phyloP scores from a whole-genome alignment of 2,113 vertebrate genomes.

The Ptyas mucosa region DNA sequence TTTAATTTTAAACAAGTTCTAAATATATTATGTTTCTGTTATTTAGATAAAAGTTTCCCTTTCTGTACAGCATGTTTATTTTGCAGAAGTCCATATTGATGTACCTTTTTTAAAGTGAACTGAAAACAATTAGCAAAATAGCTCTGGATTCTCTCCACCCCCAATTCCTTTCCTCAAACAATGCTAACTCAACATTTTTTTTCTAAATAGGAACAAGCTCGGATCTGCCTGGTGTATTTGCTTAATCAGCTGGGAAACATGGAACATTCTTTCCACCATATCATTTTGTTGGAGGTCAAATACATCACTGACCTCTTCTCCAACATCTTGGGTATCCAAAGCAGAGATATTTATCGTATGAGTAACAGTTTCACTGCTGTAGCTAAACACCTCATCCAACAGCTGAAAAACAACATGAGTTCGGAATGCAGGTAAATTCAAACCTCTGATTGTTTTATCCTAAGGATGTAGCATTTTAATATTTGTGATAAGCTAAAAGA shows the following conservation, averaged over 20 bases:
- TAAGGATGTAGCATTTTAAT: rapidly evolving
- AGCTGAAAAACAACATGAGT: slow-evolving; percentile 63
- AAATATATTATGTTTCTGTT: neutral
- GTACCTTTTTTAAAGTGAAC: neutral
- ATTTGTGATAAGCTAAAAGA: neutral
- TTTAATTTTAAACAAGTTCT: neutral
- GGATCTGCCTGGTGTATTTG: slow-evolving; percentile 80
- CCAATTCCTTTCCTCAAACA: neutral
- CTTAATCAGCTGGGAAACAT: slow-evolving; percentile 84
- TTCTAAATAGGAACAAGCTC: slow-evolving; percentile 73
- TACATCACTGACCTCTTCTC: slow-evolving; percentile 80
- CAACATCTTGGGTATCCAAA: slow-evolving; percentile 76
- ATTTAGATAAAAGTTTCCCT: rapidly evolving
- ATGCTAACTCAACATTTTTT: neutral
- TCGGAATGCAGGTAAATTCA: slow-evolving; percentile 70
- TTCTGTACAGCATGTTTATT: neutral
- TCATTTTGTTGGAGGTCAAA: slow-evolving; percentile 87
- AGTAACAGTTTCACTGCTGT: slow-evolving; percentile 93
- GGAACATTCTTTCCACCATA: slow-evolving; percentile 89
- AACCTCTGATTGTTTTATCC: rapidly evolving
- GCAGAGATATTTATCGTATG: slow-evolving; percentile 89
- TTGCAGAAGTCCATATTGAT: neutral
- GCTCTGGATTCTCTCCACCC: neutral
- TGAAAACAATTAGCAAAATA: neutral
- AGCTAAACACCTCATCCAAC: slow-evolving; percentile 77